These are phyloP conservation scores for Pontoporia blainvillei DNA, from an alignment of 2,113 vertebrate species.

Conservation along the genomic window DNA sequence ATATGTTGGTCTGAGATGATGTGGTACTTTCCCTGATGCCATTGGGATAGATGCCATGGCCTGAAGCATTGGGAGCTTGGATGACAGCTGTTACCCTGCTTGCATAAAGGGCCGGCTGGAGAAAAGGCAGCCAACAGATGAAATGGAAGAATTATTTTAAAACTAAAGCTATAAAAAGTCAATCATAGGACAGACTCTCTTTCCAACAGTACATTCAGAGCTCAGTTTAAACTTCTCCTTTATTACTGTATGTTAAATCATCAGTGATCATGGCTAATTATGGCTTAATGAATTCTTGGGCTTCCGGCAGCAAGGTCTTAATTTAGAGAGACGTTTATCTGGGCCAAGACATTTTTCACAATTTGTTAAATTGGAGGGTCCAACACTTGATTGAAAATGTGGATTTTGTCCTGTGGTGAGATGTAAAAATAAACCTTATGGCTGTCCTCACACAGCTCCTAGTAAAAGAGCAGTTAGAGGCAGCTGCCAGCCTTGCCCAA, in stretches of 20 bases:
- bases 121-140: constrained; percentile 30
- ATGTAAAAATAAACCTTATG: constrained; percentile 48
- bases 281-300: constrained; percentile 77
- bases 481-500: constrained; percentile 37
- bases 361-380: constrained; percentile 61
- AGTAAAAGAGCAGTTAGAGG: neutral
- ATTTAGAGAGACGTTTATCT: constrained; percentile 78
- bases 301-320: constrained; percentile 74
- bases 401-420: constrained; percentile 49
- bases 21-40: neutral
- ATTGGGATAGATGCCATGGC: neutral
- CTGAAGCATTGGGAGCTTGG: neutral
- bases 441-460: constrained; percentile 23
- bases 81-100: neutral
- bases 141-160: constrained; percentile 74
- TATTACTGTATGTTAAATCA: constrained; percentile 67
- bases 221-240: constrained; percentile 56
- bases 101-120: neutral
- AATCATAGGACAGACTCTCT: constrained; percentile 65
- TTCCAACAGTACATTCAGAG: constrained; percentile 61
- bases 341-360: constrained; percentile 75
- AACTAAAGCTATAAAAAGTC: constrained; percentile 70
- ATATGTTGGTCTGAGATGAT: neutral
- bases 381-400: constrained; percentile 57
- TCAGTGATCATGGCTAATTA: constrained; percentile 75